Conservation (phyloP, 2,888 invertebrate genomes). For the Beris chalybata region DNA sequence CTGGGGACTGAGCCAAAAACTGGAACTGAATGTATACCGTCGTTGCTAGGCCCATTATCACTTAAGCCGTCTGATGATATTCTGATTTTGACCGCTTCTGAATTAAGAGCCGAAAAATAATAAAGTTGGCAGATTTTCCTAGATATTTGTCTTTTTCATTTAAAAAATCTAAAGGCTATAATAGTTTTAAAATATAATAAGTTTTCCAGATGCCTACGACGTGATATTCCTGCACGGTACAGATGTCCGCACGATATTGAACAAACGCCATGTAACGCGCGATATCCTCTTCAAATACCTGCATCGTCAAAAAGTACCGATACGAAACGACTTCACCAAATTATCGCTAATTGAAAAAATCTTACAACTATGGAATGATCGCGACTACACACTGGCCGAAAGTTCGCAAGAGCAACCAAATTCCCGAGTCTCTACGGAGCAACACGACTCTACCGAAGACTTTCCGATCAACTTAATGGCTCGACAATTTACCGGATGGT, state of each 20-base stretch:
- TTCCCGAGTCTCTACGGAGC: background rate
- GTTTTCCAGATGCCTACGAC: slow-evolving; percentile 59
- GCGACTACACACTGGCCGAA: background rate
- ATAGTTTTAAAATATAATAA: background rate
- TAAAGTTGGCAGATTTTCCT: too few relatives aligned
- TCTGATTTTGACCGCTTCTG: too few relatives aligned
- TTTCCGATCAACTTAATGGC: slow-evolving; percentile 58
- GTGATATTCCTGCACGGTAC: slow-evolving; percentile 59
- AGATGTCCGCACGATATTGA: slow-evolving; percentile 57
- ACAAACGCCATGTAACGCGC: slow-evolving; percentile 59
- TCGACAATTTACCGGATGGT: slow-evolving; percentile 63
- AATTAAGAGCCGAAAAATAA: too few relatives aligned
- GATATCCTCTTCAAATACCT: slow-evolving; percentile 61
- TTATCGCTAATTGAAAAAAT: slow-evolving; percentile 57
- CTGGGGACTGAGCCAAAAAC: too few relatives aligned
- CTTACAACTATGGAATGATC: slow-evolving; percentile 55
- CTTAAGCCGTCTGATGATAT: too few relatives aligned
- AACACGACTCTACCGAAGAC: slow-evolving; percentile 3
- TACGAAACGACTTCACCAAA: slow-evolving; percentile 59
- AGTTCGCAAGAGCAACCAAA: background rate
- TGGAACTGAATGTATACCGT: too few relatives aligned
- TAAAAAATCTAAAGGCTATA: too few relatives aligned
- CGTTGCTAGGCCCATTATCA: too few relatives aligned
- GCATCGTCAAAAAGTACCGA: slow-evolving; percentile 56
- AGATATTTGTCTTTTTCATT: too few relatives aligned